phyloP scores from a whole-genome alignment of 2,797 vertebrate species.

The Onychomys arenicola region DNA sequence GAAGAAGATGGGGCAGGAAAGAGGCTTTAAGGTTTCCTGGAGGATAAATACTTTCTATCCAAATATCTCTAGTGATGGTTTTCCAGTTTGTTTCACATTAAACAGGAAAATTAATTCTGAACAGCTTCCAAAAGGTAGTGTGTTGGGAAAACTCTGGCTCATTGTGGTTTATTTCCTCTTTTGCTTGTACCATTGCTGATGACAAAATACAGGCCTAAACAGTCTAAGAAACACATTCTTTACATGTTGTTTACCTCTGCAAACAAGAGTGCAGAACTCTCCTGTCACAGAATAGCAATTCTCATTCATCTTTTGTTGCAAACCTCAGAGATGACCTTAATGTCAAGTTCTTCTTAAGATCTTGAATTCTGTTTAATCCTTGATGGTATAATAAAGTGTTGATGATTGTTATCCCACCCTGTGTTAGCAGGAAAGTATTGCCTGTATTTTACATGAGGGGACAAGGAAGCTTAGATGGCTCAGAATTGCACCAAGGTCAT shows the following conservation, averaged over 20 bases:
- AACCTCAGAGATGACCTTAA: constrained; percentile 62
- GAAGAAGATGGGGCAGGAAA: neutral
- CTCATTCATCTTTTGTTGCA: constrained; percentile 71
- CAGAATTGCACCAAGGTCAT: neutral
- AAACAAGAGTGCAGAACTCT: constrained; percentile 52
- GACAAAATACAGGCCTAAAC: constrained; percentile 40
- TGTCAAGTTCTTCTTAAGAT: constrained; percentile 55
- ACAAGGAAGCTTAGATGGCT: constrained; percentile 34
- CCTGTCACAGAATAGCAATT: constrained; percentile 37
- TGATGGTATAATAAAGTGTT: constrained; percentile 36
- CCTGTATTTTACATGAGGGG: constrained; percentile 28
- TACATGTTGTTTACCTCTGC: constrained; percentile 63
- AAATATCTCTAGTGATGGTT: neutral
- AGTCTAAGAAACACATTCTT: constrained; percentile 62
- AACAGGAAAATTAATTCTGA: neutral
- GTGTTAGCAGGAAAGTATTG: constrained; percentile 12
- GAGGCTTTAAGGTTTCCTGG: neutral
- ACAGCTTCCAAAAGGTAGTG: neutral
- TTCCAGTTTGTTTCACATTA: neutral
- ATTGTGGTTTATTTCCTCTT: neutral
- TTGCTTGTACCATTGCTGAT: neutral
- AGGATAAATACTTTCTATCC: constrained; percentile 4
- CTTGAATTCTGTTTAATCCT: constrained; percentile 34
- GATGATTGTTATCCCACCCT: neutral
- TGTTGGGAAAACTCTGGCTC: neutral